phyloP scores from a whole-genome alignment of 2,113 vertebrate genomes.

The Ptilorrhoa leucosticta region DNA sequence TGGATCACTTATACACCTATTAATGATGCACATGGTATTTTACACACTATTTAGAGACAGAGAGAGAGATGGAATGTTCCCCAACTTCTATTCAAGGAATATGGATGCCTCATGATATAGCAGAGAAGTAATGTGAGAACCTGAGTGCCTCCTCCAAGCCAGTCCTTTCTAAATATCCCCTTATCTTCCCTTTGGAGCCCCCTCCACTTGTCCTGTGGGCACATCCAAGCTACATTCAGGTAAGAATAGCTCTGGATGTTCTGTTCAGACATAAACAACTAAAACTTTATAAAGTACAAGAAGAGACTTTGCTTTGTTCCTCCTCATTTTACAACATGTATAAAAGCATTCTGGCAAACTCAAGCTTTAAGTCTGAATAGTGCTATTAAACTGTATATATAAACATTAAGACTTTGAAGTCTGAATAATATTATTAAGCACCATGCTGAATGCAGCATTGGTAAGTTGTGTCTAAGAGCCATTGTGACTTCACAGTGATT shows the following conservation, averaged over 20 bases:
- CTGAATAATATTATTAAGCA: not conserved
- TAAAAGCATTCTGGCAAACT: not conserved
- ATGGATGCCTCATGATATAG: conserved; percentile 59
- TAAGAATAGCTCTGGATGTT: not conserved
- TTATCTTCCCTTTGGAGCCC: not conserved
- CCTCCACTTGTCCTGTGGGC: not conserved
- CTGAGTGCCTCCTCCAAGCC: conserved; percentile 3
- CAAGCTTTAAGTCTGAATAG: not conserved
- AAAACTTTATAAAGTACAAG: not conserved
- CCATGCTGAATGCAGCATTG: not conserved
- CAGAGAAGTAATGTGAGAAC: conserved; percentile 41
- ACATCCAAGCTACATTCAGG: not conserved
- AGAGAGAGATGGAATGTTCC: conserved; percentile 56
- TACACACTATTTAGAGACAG: conserved; percentile 62
- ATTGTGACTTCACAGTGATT: not conserved
- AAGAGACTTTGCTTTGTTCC: not conserved
- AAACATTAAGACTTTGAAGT: not conserved
- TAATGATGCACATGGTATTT: conserved; percentile 45
- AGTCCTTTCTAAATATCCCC: conserved; percentile 22
- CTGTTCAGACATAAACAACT: not conserved
- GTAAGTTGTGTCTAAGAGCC: not conserved
- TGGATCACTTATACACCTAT: conserved; percentile 22
- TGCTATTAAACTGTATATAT: not conserved
- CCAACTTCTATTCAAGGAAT: conserved; percentile 61
- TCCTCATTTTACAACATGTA: not conserved